Conservation (phyloP, 2,888 invertebrate species). For the Lycaena phlaeas region DNA sequence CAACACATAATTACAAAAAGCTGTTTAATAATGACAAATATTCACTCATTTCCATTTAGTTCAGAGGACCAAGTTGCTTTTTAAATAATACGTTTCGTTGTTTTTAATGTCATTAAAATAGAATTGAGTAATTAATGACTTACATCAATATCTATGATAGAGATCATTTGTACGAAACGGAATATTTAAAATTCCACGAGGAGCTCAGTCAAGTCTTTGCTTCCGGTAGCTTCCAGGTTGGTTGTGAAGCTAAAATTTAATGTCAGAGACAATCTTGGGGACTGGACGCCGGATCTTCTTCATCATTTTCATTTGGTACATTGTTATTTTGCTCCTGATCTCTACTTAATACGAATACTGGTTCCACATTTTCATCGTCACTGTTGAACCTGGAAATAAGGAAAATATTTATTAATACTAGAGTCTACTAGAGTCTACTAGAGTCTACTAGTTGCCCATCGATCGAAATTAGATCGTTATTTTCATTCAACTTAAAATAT, state of each 20-base stretch:
- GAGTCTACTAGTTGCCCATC: too few species aligned
- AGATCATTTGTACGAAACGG: neutral
- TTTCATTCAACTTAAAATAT: too few species aligned
- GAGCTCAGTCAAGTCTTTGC: conserved; percentile 7
- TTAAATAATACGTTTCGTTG: conserved; percentile 3
- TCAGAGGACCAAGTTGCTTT: conserved; percentile 1
- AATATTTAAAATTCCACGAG: conserved; percentile 1
- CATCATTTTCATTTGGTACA: conserved; percentile 33
- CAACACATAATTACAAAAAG: conserved; percentile 1
- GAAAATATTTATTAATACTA: conserved; percentile 10
- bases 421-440: neutral
- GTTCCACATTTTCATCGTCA: conserved; percentile 53
- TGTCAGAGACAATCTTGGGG: conserved; percentile 34
- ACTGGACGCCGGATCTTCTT: conserved; percentile 23
- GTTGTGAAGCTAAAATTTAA: conserved; percentile 9
- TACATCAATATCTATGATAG: neutral
- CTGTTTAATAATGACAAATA: neutral
- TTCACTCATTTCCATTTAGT: conserved; percentile 3
- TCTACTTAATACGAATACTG: conserved; percentile 43
- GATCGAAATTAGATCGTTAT: too few species aligned
- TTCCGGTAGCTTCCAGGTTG: conserved; percentile 6
- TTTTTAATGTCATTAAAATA: too few species aligned
- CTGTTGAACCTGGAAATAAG: conserved; percentile 41
- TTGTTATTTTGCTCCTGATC: conserved; percentile 53
- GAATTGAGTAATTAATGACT: too few species aligned